Conservation (phyloP, 2,888 invertebrate species). For the Germaria angustata region DNA sequence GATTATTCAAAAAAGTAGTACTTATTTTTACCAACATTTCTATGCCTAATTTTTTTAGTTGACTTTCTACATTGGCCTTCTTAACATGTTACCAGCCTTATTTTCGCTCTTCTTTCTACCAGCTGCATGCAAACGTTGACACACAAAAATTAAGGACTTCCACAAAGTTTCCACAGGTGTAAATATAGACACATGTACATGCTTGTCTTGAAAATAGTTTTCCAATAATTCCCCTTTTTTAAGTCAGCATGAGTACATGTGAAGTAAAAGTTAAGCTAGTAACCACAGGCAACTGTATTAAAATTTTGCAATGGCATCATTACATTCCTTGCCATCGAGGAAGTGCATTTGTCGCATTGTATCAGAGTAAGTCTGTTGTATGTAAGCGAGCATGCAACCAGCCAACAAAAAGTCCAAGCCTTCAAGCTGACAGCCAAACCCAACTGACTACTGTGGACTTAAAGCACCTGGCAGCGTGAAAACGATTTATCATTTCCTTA, state of each 20-base stretch:
- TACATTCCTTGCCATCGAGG: conserved; percentile 59
- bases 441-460: conserved; percentile 62
- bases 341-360: conserved; percentile 67
- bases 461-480: conserved; percentile 66
- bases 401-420: conserved; percentile 39
- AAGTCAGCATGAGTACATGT: conserved; percentile 4
- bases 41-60: too few species aligned
- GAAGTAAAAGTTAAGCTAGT: conserved; percentile 40
- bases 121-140: conserved; percentile 11
- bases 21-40: too few species aligned
- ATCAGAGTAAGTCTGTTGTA: conserved; percentile 39
- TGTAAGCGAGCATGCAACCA: conserved; percentile 25
- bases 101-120: conserved; percentile 61
- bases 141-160: conserved; percentile 14
- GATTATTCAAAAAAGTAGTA: too few species aligned
- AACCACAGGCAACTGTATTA: conserved; percentile 63
- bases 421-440: conserved; percentile 58
- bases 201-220: background rate
- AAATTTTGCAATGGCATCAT: conserved; percentile 62
- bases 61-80: conserved; percentile 22
- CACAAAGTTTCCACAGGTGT: background rate
- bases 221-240: background rate
- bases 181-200: background rate
- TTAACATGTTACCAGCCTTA: conserved; percentile 67
- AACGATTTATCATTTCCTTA: conserved; percentile 68